Base-by-base conservation (phyloP, 2,797 vertebrate genomes). In the Smutsia gigantea region DNA sequence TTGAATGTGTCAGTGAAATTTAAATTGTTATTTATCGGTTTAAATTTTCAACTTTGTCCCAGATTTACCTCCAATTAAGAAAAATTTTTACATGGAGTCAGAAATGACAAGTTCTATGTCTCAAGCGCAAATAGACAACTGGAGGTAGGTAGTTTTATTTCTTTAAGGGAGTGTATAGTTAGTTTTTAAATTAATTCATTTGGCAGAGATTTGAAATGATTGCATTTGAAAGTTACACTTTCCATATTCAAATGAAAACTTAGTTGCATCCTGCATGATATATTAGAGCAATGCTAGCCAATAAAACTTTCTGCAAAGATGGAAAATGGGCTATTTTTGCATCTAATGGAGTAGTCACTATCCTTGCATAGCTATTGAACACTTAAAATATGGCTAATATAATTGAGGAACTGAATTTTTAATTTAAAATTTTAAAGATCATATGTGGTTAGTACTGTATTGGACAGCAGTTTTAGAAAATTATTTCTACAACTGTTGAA, bases 41-140 rank as follows among this genome's bases (percentile, higher is more conserved):
- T 87, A 75, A 83, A 55, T 61, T 94, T 97, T 93, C 39, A 25
- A 90, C 37, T 95, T 94, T 97, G 79, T 90, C 87, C 46, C 97
- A 99, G 99, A 98, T 95, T 98, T 99, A 64, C 99, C 99, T 90
- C 98, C 99, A 68, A 93, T 99, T 94, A 99, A 99, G 98, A 99
- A 99, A 98, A 98, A 98, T 27, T 99, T 99, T 97, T 99, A 99
- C 97, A 98, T 93, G 25, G 99, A 99, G 96, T 99, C 99, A 0
- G 53, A 98, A 91, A 97, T 98, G 49, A 99, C 99, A 74, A 98
- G 99, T 21, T 97, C 95, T 37, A 99, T 99, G 98, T 98, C 99
- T 95, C 95, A 96, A 92, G 99, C 99, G 72, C 99, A 99, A 96
- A 99, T 99, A 83, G 69, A 96, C 63, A 90, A 97, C 29, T 99